Base-by-base conservation (phyloP, 2,888 invertebrate species). In the Pycnomerus fuliginosus region DNA sequence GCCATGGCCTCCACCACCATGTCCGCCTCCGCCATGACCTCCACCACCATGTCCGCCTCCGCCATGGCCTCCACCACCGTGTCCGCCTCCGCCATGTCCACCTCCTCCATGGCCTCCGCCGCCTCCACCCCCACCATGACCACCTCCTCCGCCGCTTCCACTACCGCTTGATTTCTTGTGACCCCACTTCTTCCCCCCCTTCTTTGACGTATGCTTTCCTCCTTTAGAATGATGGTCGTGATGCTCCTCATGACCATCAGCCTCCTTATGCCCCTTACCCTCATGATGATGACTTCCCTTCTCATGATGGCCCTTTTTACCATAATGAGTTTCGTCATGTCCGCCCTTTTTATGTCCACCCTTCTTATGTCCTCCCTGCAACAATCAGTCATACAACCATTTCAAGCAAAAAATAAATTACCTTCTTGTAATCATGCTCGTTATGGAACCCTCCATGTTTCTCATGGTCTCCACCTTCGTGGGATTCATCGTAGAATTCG, bases 401-500 rank as follows among this genome's bases (percentile, higher is more conserved):
- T 11, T 10, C 14, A n/a, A 2, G n/a, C n/a, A 20, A 24, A 33
- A 16, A 32, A 32, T 38, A 36, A 20, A 20, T 25, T 56, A 70
- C 76, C 60, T 79, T 76, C 48, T 74, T 64, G 41, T 64, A 64
- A 25, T 74, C 70, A 40, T 78, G 74, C 24, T 82, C 78, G 13
- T 77, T 69, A 50, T 78, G 75, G 62, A 72, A 79, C 1, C 77
- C 83, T 1, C 84, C 84, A 44, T 82, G 79, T 49, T 83, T 83
- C 55, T 83, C 84, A 29, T 77, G 75, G 15, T 82, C 83, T 0
- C 76, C 80, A 2, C 80, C 82, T 50, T 85, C 85, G 16, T 85
- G 80, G 43, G 81, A 82, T 64, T 86, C 86, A 61, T 87, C 86
- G 60, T 83, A 87, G 73, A 86, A 87, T 61, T 85, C 85, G 17